These are phyloP conservation scores for Dendrocopos noguchii DNA, from an alignment of 2,113 vertebrate genomes.

Conservation along the genomic window DNA sequence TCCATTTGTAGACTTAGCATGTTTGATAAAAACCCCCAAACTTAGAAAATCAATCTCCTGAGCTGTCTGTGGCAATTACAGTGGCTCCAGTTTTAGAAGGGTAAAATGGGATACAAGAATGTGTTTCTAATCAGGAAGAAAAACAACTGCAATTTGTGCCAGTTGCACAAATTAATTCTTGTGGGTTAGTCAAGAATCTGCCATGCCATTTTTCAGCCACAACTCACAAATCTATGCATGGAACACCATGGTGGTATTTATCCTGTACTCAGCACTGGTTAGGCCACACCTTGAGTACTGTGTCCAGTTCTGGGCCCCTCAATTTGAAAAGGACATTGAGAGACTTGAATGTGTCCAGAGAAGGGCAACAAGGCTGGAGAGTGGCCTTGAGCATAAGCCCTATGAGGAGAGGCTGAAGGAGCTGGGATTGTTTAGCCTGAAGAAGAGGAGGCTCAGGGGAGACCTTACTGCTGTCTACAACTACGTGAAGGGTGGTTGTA, in stretches of 20 bases:
- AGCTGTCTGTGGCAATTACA: not conserved
- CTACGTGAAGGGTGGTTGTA: too few species aligned
- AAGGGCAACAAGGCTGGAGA: too few species aligned
- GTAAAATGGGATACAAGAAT: not conserved
- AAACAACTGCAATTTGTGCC: not conserved
- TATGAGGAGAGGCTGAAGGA: too few species aligned
- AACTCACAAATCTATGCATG: accelerated
- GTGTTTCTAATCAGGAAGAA: not conserved
- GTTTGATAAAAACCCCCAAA: not conserved
- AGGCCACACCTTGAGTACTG: too few species aligned
- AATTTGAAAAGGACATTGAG: too few species aligned
- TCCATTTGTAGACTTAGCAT: not conserved
- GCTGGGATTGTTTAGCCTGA: too few species aligned
- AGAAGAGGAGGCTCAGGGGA: too few species aligned
- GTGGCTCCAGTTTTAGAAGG: not conserved
- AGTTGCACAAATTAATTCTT: not conserved
- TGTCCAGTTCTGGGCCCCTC: too few species aligned
- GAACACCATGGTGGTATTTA: not conserved
- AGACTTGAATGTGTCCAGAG: too few species aligned
- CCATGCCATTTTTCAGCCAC: not conserved
- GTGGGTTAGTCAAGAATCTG: not conserved
- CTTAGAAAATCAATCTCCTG: accelerated
- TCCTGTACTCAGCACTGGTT: too few species aligned
- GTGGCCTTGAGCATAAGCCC: too few species aligned
- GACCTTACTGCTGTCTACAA: too few species aligned